Base-by-base conservation (phyloP, 2,113 vertebrate species). In the Natator depressus region DNA sequence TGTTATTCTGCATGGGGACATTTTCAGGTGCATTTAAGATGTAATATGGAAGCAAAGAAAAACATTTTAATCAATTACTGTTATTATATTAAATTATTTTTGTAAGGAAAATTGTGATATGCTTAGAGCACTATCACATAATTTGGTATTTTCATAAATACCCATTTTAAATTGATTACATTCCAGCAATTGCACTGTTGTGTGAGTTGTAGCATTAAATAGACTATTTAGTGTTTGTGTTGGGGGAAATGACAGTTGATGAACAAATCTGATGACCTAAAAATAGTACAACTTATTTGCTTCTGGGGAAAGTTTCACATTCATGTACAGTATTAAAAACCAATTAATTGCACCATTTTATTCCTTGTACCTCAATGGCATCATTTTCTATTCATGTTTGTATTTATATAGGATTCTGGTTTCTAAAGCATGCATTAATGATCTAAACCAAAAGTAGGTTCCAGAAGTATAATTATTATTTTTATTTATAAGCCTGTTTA, bases 21-120 rank as follows among this genome's bases (percentile, higher is more conserved):
- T 96, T 97, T 95, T 97, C 95, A 97, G 96, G 97, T 97, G 95
- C 94, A 47, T 89, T 90, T 80, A 16, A 47, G 94, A 83, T 92
- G 94, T 85, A 87, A 93, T 51, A 76, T 92, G 85, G 91, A 93
- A 96, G 94, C 84, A 91, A 91, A 95, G 88, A 53, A 89, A 97
- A 94, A 84, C 87, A 91, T 91, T 93, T 84, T 57, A 94, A 96
- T 96, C 93, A 90, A 82, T 97, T 96, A 93, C 42, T 89, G n/a
- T 93, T 95, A 97, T 95, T 95, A 92, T 53, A 92, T 96, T 95
- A 94, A 96, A 94, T 80, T 91, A 82, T 91, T 96, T 76, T 95
- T 94, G 75, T 82, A 94, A 92, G 86, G 81, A 89, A 95, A 91
- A 96, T 87, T 59, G 89, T 54, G 88, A 93, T 93, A 81, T 92